These are phyloP conservation scores for Emydocephalus ijimae DNA, from an alignment of 2,113 vertebrate genomes.

Conservation along the genomic window DNA sequence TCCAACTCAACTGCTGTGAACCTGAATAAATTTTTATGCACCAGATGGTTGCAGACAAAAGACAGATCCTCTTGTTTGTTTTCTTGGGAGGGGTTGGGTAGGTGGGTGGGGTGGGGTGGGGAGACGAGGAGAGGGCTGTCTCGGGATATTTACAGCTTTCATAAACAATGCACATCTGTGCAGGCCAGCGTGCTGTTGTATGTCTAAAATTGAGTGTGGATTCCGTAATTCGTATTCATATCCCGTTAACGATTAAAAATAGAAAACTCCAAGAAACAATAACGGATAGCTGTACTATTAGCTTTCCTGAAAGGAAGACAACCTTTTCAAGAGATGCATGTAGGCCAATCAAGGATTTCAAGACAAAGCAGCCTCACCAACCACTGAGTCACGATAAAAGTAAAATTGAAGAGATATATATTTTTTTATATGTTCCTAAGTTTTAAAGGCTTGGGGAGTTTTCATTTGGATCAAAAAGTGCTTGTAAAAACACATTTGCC, in stretches of 20 bases:
- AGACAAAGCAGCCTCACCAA: background rate
- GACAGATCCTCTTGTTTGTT: accelerated
- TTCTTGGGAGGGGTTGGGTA: background rate
- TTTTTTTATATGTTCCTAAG: background rate
- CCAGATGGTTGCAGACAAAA: background rate
- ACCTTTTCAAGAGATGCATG: background rate
- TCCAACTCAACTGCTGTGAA: constrained; percentile 29
- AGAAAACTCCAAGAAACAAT: background rate
- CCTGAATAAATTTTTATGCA: constrained; percentile 62
- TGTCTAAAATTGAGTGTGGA: background rate
- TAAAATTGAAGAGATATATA: background rate
- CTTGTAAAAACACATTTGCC: background rate
- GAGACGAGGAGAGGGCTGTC: accelerated
- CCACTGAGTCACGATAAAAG: background rate
- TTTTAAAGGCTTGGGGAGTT: background rate
- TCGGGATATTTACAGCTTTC: background rate
- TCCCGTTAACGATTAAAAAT: background rate
- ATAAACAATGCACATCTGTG: background rate
- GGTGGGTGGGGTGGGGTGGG: no score
- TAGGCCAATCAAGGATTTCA: background rate
- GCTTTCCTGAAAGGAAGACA: background rate
- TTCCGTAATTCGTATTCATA: background rate
- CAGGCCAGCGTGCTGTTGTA: background rate
- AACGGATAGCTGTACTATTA: background rate
- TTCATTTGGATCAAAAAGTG: background rate